Conservation (phyloP, 1,140 invertebrate genomes). For the Cydia pomonella region DNA sequence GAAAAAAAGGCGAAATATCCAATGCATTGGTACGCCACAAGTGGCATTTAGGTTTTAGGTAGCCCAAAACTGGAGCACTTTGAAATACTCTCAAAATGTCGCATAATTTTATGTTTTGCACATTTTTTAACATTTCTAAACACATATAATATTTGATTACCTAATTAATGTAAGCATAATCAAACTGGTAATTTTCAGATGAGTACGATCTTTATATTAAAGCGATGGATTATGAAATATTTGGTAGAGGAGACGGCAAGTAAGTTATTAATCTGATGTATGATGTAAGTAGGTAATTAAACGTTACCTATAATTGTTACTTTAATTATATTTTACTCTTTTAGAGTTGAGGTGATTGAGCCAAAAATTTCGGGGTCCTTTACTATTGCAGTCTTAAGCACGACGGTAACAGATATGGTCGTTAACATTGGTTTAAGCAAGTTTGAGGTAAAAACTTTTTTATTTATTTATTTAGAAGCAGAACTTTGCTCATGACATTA, state of each 20-base stretch:
- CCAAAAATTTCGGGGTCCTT: constrained; percentile 34
- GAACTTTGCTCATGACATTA: too few species aligned
- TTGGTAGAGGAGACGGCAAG: constrained; percentile 44
- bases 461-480: too few species aligned
- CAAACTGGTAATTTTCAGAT: constrained; percentile 36
- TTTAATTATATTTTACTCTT: constrained; percentile 15
- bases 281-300: not conserved
- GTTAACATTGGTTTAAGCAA: not conserved
- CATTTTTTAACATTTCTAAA: too few species aligned
- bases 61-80: too few species aligned
- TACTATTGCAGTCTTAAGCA: constrained; percentile 10
- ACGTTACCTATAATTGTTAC: not conserved
- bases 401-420: not conserved
- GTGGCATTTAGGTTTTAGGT: too few species aligned
- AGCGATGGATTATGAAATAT: constrained; percentile 36
- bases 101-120: too few species aligned
- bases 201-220: constrained; percentile 40
- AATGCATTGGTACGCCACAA: too few species aligned
- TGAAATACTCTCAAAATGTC: too few species aligned
- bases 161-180: not conserved
- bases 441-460: constrained; percentile 24
- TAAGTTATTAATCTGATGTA: constrained; percentile 35
- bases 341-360: constrained; percentile 36
- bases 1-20: too few species aligned
- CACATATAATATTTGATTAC: not conserved